Evolutionary conservation across 2,113 vertebrate genomes (phyloP).

Genomic region (Axis porcinus): DNA sequence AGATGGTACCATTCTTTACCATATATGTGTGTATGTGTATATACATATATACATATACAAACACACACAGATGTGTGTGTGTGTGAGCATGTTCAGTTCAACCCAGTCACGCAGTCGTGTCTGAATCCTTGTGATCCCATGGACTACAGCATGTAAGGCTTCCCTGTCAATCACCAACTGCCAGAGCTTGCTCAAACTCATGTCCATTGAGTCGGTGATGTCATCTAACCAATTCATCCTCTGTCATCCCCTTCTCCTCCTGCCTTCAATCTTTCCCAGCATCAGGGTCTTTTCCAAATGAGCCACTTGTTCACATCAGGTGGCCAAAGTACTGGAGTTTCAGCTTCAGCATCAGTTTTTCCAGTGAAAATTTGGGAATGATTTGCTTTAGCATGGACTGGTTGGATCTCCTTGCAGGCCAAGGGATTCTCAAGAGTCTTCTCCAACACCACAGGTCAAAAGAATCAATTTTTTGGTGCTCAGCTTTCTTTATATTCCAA

Average conservation of each 20-base stretch:
- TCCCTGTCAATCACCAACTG: background rate
- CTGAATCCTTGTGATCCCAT: background rate
- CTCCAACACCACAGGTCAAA: background rate
- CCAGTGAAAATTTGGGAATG: background rate
- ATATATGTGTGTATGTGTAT: background rate
- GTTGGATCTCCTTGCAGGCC: background rate
- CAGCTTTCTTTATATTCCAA: background rate
- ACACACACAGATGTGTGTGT: background rate
- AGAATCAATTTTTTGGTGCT: fast-evolving
- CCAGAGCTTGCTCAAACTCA: background rate
- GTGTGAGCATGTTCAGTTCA: background rate
- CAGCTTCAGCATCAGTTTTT: background rate
- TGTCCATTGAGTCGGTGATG: background rate
- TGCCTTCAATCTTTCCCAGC: background rate
- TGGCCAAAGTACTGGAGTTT: background rate
- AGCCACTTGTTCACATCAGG: background rate
- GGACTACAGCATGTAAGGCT: background rate
- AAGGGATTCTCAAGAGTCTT: background rate
- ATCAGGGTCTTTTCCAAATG: background rate
- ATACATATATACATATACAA: background rate
- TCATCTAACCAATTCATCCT: background rate
- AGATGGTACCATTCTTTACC: background rate
- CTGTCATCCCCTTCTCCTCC: background rate
- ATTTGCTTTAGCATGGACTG: background rate
- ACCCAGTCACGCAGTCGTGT: background rate